Conservation (phyloP, 2,113 vertebrate species). For the Halcyon senegalensis region DNA sequence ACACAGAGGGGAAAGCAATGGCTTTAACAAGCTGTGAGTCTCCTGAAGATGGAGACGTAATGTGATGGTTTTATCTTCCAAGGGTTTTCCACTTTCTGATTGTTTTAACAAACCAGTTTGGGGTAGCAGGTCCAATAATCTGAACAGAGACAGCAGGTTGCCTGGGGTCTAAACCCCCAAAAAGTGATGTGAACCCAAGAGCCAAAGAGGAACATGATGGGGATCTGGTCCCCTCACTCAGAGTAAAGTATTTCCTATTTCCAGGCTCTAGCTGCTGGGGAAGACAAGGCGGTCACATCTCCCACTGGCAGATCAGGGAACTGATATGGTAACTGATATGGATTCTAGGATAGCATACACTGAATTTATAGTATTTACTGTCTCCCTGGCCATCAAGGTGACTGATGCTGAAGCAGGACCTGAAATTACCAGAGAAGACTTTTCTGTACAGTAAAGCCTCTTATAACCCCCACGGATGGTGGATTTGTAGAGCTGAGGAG, state of each 20-base stretch:
- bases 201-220: neutral
- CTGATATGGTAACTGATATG: accelerated
- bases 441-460: neutral
- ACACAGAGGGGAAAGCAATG: neutral
- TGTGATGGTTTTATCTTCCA: neutral
- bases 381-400: neutral
- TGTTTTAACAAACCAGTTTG: neutral
- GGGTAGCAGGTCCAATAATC: neutral
- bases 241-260: neutral
- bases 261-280: neutral
- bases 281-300: accelerated
- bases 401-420: neutral
- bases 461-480: accelerated
- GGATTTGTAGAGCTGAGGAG: neutral
- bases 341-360: neutral
- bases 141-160: neutral
- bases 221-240: neutral
- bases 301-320: neutral
- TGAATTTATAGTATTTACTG: neutral
- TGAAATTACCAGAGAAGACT: neutral
- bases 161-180: neutral
- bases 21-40: neutral
- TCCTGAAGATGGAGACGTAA: neutral
- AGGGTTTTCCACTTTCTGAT: neutral
- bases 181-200: neutral